These are phyloP conservation scores for Blera fallax DNA, from an alignment of 2,888 invertebrate genomes.

Conservation along the genomic window DNA sequence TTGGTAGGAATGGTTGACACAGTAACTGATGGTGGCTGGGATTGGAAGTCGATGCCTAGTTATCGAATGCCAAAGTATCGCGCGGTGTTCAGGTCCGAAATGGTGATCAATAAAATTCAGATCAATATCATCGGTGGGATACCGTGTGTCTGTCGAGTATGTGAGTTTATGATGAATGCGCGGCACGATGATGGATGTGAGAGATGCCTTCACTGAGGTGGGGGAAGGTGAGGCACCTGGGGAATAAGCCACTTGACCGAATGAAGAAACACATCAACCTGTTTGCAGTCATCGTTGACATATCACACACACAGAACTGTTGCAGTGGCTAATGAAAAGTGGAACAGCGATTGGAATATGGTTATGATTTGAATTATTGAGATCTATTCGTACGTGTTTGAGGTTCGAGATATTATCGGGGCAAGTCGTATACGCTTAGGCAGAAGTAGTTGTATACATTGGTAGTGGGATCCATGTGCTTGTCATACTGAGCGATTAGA, in stretches of 20 bases:
- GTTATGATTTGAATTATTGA: conserved; percentile 51
- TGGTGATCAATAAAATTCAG: conserved; percentile 71
- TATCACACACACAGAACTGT: conserved; percentile 13
- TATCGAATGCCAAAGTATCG: conserved; percentile 30
- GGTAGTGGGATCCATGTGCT: no score
- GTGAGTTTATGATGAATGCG: conserved; percentile 64
- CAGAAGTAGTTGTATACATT: no score
- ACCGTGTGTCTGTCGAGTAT: conserved; percentile 59
- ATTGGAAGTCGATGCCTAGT: conserved; percentile 19
- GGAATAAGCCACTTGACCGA: conserved; percentile 26
- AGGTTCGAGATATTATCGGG: neutral
- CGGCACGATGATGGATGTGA: conserved; percentile 54
- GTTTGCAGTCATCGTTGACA: conserved; percentile 60
- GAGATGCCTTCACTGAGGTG: conserved; percentile 44
- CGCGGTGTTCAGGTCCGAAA: neutral
- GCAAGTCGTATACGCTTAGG: no score
- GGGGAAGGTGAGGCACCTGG: conserved; percentile 1
- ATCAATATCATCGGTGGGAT: conserved; percentile 68
- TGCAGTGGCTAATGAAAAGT: conserved; percentile 20
- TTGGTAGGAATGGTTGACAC: conserved; percentile 59
- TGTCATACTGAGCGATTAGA: no score
- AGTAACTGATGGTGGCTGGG: conserved; percentile 40
- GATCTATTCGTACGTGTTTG: neutral
- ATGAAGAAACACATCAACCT: conserved; percentile 28
- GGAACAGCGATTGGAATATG: conserved; percentile 40